Evolutionary conservation across 2,797 vertebrate genomes (phyloP), one percentile per base, ranked within the genome.

Genomic region (Mallotus villosus): DNA sequence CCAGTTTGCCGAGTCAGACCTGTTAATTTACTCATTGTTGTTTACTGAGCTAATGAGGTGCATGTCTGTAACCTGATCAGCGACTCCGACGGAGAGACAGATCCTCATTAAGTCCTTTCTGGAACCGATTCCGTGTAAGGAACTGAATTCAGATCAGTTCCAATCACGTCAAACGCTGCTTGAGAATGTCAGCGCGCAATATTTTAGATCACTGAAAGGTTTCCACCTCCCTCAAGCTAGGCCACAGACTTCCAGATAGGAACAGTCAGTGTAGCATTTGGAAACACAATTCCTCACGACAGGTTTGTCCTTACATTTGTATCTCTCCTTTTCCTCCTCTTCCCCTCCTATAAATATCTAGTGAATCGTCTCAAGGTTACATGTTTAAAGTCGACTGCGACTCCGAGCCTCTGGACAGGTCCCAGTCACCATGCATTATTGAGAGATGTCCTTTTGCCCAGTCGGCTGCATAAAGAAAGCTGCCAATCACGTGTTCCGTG

Each of bases 1-100:
- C 69, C 51, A 68, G 72, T 14, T 55, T n/a, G 53, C 61, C 69
- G n/a, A 68, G 72, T 74, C 53, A 67, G 59, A 78, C 71, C 63
- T 67, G 75, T 77, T 61, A 67, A 32, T 67, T 4, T 67, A 46
- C 51, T 60, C 53, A 11, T 25, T 67, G 57, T 74, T 63, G 55
- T 37, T 61, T 16, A 27, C 37, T 60, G 37, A 63, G 19, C 49
- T 22, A 60, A 60, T 60, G 21, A 25, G 58, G 24, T 60, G 21
- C 24, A 2, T 11, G 8, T 60, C 58, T 24, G 58, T 59, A 60
- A 60, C 58, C 24, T 60, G 58, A 60, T 27, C 58, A 25, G 58
- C 8, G 21, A 58, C 58, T 12, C 58, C 22, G 12, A 22, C 3
- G 58, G 0, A 2, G 58, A 24, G 58, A 21, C 22, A 24, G 58